Conservation (phyloP, 2,797 vertebrate species). For the Sarcoramphus papa region DNA sequence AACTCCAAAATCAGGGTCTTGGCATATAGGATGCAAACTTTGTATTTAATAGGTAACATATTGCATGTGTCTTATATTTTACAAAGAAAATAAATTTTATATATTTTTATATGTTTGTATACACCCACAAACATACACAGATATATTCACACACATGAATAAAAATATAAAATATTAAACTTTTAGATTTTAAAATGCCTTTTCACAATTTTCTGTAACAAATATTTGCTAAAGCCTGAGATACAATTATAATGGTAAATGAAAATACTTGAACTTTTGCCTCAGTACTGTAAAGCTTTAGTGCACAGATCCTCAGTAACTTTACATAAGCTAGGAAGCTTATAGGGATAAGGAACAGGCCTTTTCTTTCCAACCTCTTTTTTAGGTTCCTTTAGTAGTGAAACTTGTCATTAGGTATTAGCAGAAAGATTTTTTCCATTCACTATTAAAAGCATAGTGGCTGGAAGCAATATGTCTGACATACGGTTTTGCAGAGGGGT, state of each 20-base stretch:
- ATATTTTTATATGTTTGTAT: not conserved
- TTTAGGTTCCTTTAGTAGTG: not conserved
- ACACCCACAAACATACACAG: not conserved
- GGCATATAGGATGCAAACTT: not conserved
- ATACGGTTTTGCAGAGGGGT: not conserved
- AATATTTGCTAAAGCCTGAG: not conserved
- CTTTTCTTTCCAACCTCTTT: not conserved
- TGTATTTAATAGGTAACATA: not conserved
- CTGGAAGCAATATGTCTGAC: not conserved
- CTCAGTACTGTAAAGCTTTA: not conserved
- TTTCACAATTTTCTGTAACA: not conserved
- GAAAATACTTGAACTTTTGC: not conserved
- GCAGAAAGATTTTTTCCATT: not conserved
- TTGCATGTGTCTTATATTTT: not conserved
- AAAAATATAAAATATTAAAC: not conserved
- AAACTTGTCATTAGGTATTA: not conserved
- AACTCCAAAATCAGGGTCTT: not conserved
- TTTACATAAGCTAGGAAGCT: not conserved
- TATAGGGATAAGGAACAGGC: not conserved
- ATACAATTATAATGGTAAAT: not conserved
- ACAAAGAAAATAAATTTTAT: not conserved
- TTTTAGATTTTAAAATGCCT: not conserved
- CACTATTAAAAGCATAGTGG: not conserved
- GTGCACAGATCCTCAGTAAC: not conserved
- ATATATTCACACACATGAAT: not conserved